Evolutionary conservation across 2,113 vertebrate genomes (phyloP), one percentile per base, ranked within the genome.

Genomic region (Labrus mixtus): DNA sequence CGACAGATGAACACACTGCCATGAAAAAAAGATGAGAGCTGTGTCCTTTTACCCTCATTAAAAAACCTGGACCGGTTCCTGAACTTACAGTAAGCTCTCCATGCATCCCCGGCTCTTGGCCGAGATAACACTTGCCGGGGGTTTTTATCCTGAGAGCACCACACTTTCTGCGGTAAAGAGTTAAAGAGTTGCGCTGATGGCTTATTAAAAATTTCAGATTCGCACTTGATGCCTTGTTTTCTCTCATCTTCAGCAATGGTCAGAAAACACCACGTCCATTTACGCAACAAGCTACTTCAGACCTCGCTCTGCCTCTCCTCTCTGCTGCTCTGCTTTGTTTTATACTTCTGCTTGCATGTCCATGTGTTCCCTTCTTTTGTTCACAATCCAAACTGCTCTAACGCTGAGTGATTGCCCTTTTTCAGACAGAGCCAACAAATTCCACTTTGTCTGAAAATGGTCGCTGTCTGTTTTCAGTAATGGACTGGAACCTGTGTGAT

Each of bases 1-100:
- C 63, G 8, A 62, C 71, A 63, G 57, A 83, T 60, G 69, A 61
- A 60, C 74, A 72, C 73, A 33, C 59, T 10, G 73, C 69, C 72
- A 84, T 85, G 73, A 82, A 89, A 87, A 65, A 87, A 87, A 90
- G 75, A 89, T 81, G 75, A 65, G 80, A 19, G 73, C 36, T 15
- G 64, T 45, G 86, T 88, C 76, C 82, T 79, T 82, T 82, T 73
- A 53, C 70, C 73, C 82, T 89, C 84, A 85, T 90, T 85, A 88
- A 78, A 78, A 87, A 81, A 46, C 66, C 29, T 15, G 57, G 74
- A 78, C 80, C 3, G 29, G 11, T 61, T 61, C 54, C 75, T 66
- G 39, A 76, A 76, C 72, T 9, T 68, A 50, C 76, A 60, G 53
- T 25, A 46, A 59, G 48, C 72, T 15, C 65, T 9, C 65, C 63